These are phyloP conservation scores for Urophycis tenuis DNA, from an alignment of 2,797 vertebrate genomes.

Conservation along the genomic window DNA sequence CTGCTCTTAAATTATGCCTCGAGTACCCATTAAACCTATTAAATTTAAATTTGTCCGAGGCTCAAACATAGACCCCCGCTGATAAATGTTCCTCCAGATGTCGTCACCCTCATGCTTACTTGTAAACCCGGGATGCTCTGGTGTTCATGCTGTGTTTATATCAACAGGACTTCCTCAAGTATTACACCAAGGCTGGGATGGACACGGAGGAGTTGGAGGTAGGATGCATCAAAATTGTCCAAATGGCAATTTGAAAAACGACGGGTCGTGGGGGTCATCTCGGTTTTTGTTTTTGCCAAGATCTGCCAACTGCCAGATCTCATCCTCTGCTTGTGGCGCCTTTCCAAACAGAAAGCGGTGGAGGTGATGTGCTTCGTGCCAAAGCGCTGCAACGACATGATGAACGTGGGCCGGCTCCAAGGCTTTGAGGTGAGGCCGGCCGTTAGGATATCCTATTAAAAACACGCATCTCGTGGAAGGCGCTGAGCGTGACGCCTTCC, in stretches of 20 bases:
- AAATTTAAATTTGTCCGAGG: conserved; percentile 44
- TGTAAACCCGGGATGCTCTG: conserved; percentile 43
- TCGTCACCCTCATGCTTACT: conserved; percentile 35
- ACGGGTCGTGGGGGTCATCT: neutral
- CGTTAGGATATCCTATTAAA: neutral
- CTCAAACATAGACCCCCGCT: conserved; percentile 16
- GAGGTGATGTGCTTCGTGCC: conserved; percentile 95
- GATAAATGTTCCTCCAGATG: conserved; percentile 57
- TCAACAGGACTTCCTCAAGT: conserved; percentile 88
- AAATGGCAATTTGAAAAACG: neutral
- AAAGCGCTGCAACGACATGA: conserved; percentile 93
- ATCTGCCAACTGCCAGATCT: neutral
- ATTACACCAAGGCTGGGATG: conserved; percentile 85
- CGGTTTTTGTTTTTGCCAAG: neutral
- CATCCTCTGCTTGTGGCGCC: conserved; percentile 4
- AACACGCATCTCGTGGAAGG: conserved; percentile 23
- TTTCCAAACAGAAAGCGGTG: conserved; percentile 77
- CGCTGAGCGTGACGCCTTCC: conserved; percentile 20
- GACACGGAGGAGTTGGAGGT: conserved; percentile 85
- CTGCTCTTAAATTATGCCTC: conserved; percentile 27
- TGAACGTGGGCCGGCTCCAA: conserved; percentile 89
- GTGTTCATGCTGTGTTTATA: conserved; percentile 59
- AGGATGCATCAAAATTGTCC: conserved; percentile 11
- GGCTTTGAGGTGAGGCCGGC: conserved; percentile 81
- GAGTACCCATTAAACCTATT: no score